Evolutionary conservation across 2,113 vertebrate genomes (phyloP), one percentile per base, ranked within the genome.

Genomic region (Stigmatopora argus): DNA sequence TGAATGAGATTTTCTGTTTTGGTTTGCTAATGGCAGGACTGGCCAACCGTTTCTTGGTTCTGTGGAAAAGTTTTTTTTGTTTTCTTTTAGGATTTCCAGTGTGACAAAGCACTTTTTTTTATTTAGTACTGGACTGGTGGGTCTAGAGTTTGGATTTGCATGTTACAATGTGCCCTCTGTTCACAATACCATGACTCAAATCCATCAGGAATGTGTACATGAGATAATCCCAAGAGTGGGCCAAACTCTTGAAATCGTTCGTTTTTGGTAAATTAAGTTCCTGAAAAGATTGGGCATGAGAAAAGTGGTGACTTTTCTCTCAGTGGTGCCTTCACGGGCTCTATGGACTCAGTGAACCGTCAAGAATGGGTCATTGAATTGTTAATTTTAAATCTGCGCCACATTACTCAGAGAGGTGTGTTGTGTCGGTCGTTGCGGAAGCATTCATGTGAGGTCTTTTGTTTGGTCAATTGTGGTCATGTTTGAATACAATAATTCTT

Each of bases 321-420:
- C 65, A 79, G 76, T 78, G 68, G 75, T 71, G 64, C 46, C 67
- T 78, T 78, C 56, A 0, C 12, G 0, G 49, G 47, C 72, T 80
- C 80, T 89, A 87, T 87, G 82, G 84, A 89, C 81, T 83, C 84
- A 65, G 79, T 86, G 84, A 86, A 82, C 86, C 72, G 80, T 86
- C 64, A 82, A 76, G 65, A 90, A 87, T 81, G 73, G 88, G 85
- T 89, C 88, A 75, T 74, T 88, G 70, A 72, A 35, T 85, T 77
- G 80, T 83, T 81, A 88, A 87, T 85, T 79, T 87, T 78, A 83
- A 83, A 83, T 82, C 6, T 41, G 73, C 74, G 79, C 76, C 77
- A 64, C 71, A 77, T 67, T 62, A 76, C 72, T 35, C 62, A 65
- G 72, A 65, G 72, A 72, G 78, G 73, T 78, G 38, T 74, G 73